A percentile compares a stretch with the other conserved stretches of the same genome.
phyloP scores from a whole-genome alignment of 2,888 invertebrate species.

The Hirudinaria manillensis region DNA sequence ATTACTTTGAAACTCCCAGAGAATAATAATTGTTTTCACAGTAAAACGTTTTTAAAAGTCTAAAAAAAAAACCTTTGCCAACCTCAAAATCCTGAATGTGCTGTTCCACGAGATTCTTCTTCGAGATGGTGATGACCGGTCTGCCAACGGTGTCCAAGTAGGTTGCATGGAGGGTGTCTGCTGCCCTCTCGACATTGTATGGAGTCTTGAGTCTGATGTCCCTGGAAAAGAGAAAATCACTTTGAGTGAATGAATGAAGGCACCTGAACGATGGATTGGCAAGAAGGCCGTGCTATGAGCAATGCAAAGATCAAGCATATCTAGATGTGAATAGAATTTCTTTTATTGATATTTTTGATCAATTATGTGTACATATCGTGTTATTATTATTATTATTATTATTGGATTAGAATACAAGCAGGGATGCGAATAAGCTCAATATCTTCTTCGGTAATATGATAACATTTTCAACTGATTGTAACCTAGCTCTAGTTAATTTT shows the following conservation, averaged over 20 bases:
- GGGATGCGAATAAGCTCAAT: no score
- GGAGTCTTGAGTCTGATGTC: constrained; percentile 75
- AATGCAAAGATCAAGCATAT: no score
- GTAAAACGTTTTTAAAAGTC: no score
- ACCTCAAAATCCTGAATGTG: constrained; percentile 89
- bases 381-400: no score
- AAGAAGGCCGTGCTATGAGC: neutral
- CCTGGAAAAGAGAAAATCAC: constrained; percentile 13
- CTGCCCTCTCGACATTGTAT: constrained; percentile 68
- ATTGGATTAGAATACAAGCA: no score
- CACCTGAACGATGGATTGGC: neutral
- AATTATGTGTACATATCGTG: no score
- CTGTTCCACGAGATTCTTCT: constrained; percentile 80
- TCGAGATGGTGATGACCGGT: constrained; percentile 76
- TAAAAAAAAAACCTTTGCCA: constrained; percentile 31
- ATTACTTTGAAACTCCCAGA: no score
- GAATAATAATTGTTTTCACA: no score
- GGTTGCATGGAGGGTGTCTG: constrained; percentile 76
- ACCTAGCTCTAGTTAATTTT: no score
- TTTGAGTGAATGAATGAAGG: neutral
- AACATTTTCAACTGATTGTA: no score
- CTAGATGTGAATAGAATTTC: no score
- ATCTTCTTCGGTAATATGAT: no score
- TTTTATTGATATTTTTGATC: neutral
- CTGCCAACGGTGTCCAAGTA: constrained; percentile 91